These are phyloP conservation scores for Apoda limacodes DNA, from an alignment of 2,888 invertebrate species.

Conservation along the genomic window DNA sequence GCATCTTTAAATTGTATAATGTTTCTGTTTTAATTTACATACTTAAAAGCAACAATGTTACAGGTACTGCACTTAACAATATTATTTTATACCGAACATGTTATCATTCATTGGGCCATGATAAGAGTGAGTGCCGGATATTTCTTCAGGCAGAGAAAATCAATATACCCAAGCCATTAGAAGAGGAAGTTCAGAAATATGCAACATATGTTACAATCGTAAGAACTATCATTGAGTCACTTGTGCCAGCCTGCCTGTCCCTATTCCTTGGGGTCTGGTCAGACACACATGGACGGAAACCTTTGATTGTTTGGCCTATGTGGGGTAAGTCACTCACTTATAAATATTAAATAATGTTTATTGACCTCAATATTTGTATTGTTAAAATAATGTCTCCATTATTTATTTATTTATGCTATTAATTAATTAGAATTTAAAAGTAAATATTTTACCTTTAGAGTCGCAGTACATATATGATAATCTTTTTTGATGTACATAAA, in stretches of 20 bases:
- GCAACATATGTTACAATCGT: conserved; percentile 67
- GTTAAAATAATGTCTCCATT: no score
- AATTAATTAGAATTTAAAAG: no score
- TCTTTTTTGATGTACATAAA: no score
- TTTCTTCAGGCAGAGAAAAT: conserved; percentile 39
- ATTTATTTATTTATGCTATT: no score
- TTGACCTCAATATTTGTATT: no score
- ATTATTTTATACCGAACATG: conserved; percentile 73
- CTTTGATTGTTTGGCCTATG: conserved; percentile 65
- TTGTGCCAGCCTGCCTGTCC: conserved; percentile 70
- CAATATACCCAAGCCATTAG: conserved; percentile 40
- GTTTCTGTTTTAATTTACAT: neutral
- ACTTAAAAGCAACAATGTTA: conserved; percentile 21
- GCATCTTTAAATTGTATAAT: neutral
- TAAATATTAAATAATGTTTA: no score
- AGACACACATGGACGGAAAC: conserved; percentile 75
- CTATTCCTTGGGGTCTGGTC: conserved; percentile 79
- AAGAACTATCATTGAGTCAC: conserved; percentile 63
- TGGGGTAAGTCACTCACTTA: conserved; percentile 35
- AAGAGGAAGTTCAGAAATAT: conserved; percentile 61
- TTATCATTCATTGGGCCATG: conserved; percentile 53
- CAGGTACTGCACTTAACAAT: conserved; percentile 65
- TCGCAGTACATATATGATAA: no score
- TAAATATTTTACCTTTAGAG: no score
- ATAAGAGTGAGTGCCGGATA: conserved; percentile 61